Evolutionary conservation across 2,797 vertebrate species (phyloP), one percentile per base, ranked within the genome.

Genomic region (Numenius phaeopus): DNA sequence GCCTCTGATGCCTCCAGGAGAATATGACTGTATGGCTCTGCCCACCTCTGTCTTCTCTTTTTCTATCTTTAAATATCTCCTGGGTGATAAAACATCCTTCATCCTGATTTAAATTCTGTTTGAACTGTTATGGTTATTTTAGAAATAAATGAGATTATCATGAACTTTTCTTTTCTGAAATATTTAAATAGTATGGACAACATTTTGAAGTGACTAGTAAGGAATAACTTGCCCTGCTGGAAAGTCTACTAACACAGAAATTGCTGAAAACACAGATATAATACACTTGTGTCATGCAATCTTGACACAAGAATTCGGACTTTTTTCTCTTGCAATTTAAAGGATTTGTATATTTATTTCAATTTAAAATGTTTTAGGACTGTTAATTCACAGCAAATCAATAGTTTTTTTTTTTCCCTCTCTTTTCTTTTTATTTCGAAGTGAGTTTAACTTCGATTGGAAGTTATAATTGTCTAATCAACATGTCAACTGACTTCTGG

Each of bases 361-460:
- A 40, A 12, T 91, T 49, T 78, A 40, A 81, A 67, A 19, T 55
- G 7, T 44, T 42, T 32, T 26, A 76, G 4, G 15, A 40, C n/a
- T 69, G 2, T 73, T 32, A 58, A 75, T 71, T 66, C 29, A 32
- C 26, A 78, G 20, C 7, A 57, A 62, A 47, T 42, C 46, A 20
- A 62, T 57, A 18, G 11, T 13, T 2, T 0, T 54, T 13, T 2
- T 0, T 54, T 76, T 57, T 29, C 17, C 14, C 15, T 24, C n/a
- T 9, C 3, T 34, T 52, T 30, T 66, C 4, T 40, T 26, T 64
- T 52, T 55, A 22, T 67, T 42, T 76, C 11, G 57, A 83, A 67
- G 16, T 59, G 9, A 32, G 10, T 59, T 69, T 78, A 64, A 54
- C 40, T 44, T 81, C 24, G 75, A 0, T 6, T 61, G 30, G 8